Evolutionary conservation across 1,140 invertebrate species (phyloP).

Genomic region (Calosoma granatense): DNA sequence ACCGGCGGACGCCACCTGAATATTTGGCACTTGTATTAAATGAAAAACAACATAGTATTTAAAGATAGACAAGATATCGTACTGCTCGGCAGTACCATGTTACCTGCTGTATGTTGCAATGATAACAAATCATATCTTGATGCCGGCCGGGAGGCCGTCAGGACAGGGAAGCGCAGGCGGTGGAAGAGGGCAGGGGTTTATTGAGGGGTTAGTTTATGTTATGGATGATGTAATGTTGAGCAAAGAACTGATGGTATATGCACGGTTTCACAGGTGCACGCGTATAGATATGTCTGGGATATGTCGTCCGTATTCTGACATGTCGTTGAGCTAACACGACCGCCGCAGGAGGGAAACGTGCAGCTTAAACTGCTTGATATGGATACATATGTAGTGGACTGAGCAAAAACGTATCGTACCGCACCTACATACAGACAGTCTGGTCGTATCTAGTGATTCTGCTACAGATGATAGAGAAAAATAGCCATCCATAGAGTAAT

Average conservation of each 20-base stretch:
- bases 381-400: neutral
- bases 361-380: neutral
- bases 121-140: neutral
- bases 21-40: conserved; percentile 6
- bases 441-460: neutral
- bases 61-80: neutral
- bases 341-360: neutral
- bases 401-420: too few relatives aligned
- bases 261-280: neutral
- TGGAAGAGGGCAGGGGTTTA: neutral
- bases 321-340: neutral
- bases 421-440: too few relatives aligned
- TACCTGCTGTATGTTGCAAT: too few relatives aligned
- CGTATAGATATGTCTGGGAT: neutral
- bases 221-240: neutral
- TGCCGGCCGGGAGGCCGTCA: neutral
- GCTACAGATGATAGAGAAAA: neutral
- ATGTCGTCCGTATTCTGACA: neutral
- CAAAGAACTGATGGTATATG: neutral
- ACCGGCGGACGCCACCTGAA: neutral
- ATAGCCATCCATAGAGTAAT: neutral
- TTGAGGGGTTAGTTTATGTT: neutral
- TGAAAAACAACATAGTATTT: neutral
- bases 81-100: too few relatives aligned
- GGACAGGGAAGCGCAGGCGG: neutral